These are phyloP conservation scores for Porites australiensis DNA, from an alignment of 64 coral and sea anemone species.

Conservation along the genomic window DNA sequence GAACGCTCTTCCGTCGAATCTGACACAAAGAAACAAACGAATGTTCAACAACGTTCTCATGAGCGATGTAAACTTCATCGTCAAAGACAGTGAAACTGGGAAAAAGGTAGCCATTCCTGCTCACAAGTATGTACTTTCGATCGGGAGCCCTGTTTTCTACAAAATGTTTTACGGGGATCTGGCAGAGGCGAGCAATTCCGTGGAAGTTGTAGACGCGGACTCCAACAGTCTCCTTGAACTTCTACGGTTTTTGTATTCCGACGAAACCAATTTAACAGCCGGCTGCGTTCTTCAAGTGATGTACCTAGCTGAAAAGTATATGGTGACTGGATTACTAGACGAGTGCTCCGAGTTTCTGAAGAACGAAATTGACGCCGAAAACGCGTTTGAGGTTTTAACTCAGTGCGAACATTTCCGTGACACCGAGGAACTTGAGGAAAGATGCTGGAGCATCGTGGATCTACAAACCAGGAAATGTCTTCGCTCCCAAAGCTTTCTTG, in stretches of 20 bases:
- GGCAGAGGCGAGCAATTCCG: slow-evolving; percentile 7
- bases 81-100: background rate
- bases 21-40: slow-evolving; percentile 29
- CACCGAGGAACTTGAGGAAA: slow-evolving; percentile 6
- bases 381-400: slow-evolving; percentile 35
- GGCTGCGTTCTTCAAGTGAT: slow-evolving; percentile 27
- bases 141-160: slow-evolving; percentile 62
- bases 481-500: slow-evolving; percentile 7
- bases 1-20: slow-evolving; percentile 1
- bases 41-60: slow-evolving; percentile 63
- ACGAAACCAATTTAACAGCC: slow-evolving; percentile 53
- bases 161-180: slow-evolving; percentile 64
- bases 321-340: slow-evolving; percentile 31
- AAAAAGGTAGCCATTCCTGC: slow-evolving; percentile 32
- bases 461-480: slow-evolving; percentile 22
- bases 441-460: slow-evolving; percentile 62
- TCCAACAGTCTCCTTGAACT: slow-evolving; percentile 43
- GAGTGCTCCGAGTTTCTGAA: slow-evolving; percentile 28
- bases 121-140: slow-evolving; percentile 58
- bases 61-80: slow-evolving; percentile 57
- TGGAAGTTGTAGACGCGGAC: slow-evolving; percentile 45
- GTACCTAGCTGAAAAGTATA: slow-evolving; percentile 66
- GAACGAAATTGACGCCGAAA: slow-evolving; percentile 39
- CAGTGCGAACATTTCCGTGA: slow-evolving; percentile 22
- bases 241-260: slow-evolving; percentile 49